Evolutionary conservation across 2,797 vertebrate genomes (phyloP), one percentile per base, ranked within the genome.

Genomic region (Ceryle rudis): DNA sequence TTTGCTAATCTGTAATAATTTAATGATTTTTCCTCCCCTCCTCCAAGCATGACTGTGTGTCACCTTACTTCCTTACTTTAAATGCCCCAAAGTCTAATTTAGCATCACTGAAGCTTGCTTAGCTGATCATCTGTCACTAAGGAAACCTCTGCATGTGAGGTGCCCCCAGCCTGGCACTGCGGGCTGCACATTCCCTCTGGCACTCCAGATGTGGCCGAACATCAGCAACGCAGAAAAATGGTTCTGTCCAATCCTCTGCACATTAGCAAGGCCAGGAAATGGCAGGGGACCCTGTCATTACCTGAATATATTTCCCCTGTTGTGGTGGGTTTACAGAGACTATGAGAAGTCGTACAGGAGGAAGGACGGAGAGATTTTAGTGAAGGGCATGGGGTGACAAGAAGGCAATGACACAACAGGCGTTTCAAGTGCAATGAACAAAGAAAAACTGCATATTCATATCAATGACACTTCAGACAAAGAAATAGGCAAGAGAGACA

Each of bases 171-270:
- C 55, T 6, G 31, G 62, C 82, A 46, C 19, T 0, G 0, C 54
- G 5, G 61, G 5, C 58, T 0, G 2, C 11, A 1, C 0, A 2
- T 26, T 60, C 35, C 91, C 29, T 0, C 19, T 57, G 74, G 44
- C 81, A 5, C 39, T 79, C 82, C 94, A 95, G 93, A 86, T 92
- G 91, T 86, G 91, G 11, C 64, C 52, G 1, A 21, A 49, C 2
- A 69, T 3, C 82, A 81, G 84, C 35, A 55, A 42, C 0, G 25
- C 89, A 81, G 90, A 73, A 37, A 81, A 61, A 54, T 8, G 21
- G 3, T 66, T 18, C 47, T 79, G 70, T 14, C 77, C 0, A 0
- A 25, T n/a, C 8, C 20, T 39, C 74, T 19, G 81, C 66, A 60
- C 49, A 69, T 61, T 39, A 81, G 65, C 33, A n/a, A 55, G 61